phyloP scores from a whole-genome alignment of 2,113 vertebrate species.

The Prolemur simus region DNA sequence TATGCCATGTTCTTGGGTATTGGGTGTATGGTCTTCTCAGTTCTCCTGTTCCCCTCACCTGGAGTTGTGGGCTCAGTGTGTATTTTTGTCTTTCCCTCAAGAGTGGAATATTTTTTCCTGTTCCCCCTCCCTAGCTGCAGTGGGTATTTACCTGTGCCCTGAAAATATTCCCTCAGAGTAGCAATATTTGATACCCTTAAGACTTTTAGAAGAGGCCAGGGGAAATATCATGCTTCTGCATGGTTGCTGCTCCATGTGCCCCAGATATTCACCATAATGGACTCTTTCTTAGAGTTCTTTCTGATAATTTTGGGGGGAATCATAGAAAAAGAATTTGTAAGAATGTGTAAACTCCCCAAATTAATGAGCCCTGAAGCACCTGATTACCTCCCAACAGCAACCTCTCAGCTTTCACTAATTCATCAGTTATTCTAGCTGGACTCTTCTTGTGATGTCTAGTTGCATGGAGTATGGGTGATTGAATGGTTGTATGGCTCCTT shows the following conservation, averaged over 20 bases:
- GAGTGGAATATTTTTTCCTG: accelerated
- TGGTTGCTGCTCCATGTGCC: too few relatives aligned
- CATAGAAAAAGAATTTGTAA: background rate
- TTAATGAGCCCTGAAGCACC: background rate
- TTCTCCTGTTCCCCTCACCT: background rate
- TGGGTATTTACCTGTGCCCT: background rate
- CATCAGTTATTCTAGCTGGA: too few relatives aligned
- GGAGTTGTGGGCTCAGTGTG: background rate
- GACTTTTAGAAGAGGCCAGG: background rate
- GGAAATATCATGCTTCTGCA: background rate
- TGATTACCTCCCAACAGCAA: background rate
- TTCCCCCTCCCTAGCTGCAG: background rate
- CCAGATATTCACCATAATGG: too few relatives aligned
- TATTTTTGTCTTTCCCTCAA: background rate
- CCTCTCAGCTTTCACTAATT: background rate
- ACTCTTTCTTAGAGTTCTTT: background rate
- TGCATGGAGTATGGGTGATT: background rate
- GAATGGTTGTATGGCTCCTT: background rate
- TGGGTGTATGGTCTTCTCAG: background rate
- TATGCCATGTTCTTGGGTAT: too few relatives aligned
- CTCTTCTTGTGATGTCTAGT: background rate
- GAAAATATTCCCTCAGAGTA: background rate
- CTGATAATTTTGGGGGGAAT: background rate
- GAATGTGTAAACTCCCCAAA: too few relatives aligned
- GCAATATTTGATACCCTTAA: background rate